phyloP scores from a whole-genome alignment of 2,888 invertebrate species.

The Mayetiola destructor region DNA sequence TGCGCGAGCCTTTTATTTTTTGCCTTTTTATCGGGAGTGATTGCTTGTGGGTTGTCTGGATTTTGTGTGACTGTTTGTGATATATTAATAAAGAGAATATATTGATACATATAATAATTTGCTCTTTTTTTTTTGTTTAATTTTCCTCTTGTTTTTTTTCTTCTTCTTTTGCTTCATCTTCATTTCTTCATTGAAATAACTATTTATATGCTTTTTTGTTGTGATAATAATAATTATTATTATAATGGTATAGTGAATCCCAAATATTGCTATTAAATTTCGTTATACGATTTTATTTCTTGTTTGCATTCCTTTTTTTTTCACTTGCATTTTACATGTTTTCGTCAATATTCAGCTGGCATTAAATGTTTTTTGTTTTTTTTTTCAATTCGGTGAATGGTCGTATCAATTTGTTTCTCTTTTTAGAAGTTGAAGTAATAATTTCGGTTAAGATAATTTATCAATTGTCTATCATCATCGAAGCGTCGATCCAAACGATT shows the following conservation, averaged over 20 bases:
- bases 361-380: neutral
- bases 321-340: neutral
- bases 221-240: too few relatives aligned
- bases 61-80: constrained; percentile 3
- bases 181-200: too few relatives aligned
- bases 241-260: constrained; percentile 7
- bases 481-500: constrained; percentile 1
- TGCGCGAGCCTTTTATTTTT: too few relatives aligned
- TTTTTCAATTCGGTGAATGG: neutral
- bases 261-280: constrained; percentile 12
- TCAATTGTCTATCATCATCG: constrained; percentile 1
- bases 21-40: too few relatives aligned
- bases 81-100: constrained; percentile 10
- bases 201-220: constrained; percentile 4
- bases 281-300: neutral
- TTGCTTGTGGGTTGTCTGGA: neutral
- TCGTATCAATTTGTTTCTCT: neutral
- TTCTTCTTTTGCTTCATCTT: too few relatives aligned
- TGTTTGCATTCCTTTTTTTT: neutral
- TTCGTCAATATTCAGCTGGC: neutral
- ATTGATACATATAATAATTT: too few relatives aligned
- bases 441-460: constrained; percentile 1
- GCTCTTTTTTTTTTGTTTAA: constrained; percentile 10
- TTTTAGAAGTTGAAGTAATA: too few relatives aligned
- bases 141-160: too few relatives aligned